phyloP scores from a whole-genome alignment of 2,888 invertebrate genomes.

The Noctua fimbriata region DNA sequence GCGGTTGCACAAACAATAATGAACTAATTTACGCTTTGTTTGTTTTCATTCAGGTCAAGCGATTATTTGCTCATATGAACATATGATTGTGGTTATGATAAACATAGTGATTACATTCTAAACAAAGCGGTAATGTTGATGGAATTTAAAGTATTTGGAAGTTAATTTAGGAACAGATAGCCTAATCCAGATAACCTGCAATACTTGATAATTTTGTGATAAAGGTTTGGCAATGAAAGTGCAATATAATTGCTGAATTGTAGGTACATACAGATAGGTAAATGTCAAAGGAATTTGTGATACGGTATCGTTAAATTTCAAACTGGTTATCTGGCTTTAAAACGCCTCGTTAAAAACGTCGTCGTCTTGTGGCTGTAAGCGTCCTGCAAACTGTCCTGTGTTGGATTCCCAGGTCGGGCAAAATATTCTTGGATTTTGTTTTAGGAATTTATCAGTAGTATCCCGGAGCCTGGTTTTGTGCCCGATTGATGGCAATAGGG shows the following conservation, averaged over 20 bases:
- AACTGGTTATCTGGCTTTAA: neutral
- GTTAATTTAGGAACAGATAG: conserved; percentile 16
- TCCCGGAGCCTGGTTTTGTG: neutral
- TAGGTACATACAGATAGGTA: neutral
- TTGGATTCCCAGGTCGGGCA: neutral
- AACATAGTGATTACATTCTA: conserved; percentile 28
- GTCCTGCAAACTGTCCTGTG: neutral
- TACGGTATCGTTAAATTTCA: neutral
- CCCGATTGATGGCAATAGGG: neutral
- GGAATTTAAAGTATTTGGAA: conserved; percentile 24
- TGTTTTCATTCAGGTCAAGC: conserved; percentile 51
- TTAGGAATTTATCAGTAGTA: neutral
- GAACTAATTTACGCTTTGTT: conserved; percentile 41
- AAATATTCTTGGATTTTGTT: neutral
- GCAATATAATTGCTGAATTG: neutral
- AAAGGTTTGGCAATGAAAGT: conserved; percentile 4
- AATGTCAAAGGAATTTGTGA: neutral
- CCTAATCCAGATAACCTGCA: conserved; percentile 23
- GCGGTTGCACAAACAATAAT: conserved; percentile 45
- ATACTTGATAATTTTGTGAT: conserved; percentile 19
- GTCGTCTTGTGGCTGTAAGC: neutral
- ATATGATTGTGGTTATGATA: conserved; percentile 1
- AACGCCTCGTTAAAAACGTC: neutral
- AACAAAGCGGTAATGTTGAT: conserved; percentile 23
- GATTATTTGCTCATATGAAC: conserved; percentile 25